phyloP scores from a whole-genome alignment of 2,797 vertebrate genomes.

The Lepilemur ruficaudatus region DNA sequence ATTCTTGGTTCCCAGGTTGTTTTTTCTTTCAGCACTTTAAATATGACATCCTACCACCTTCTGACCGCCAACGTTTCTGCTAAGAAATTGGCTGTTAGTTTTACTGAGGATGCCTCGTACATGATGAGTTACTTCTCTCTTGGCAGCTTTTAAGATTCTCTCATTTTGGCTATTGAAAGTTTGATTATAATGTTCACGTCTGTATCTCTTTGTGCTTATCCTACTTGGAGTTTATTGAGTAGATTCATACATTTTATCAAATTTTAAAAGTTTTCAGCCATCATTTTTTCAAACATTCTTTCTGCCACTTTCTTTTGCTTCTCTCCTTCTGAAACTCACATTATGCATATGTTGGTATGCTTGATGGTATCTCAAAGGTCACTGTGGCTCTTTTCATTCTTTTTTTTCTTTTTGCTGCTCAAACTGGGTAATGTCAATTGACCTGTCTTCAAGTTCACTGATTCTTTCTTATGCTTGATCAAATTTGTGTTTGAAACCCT shows the following conservation, averaged over 20 bases:
- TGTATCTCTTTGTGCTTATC: not conserved
- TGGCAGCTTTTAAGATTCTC: not conserved
- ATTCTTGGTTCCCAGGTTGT: not conserved
- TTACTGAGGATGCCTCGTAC: not conserved
- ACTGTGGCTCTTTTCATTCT: not conserved
- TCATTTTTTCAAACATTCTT: not conserved
- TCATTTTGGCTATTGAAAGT: not conserved
- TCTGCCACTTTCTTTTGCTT: not conserved
- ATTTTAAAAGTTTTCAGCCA: not conserved
- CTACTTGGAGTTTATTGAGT: not conserved
- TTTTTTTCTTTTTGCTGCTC: not conserved
- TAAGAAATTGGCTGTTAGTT: not conserved
- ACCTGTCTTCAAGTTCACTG: not conserved
- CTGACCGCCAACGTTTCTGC: not conserved
- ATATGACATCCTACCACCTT: not conserved
- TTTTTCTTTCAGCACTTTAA: not conserved
- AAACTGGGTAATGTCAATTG: not conserved
- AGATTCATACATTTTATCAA: not conserved
- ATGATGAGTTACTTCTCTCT: not conserved
- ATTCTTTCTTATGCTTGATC: not conserved
- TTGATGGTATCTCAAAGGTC: not conserved
- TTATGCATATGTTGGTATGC: not conserved
- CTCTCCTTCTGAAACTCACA: not conserved
- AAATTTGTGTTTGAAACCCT: not conserved
- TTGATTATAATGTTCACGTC: not conserved